phyloP scores from a whole-genome alignment of 1,140 invertebrate species.

The Orius laevigatus region DNA sequence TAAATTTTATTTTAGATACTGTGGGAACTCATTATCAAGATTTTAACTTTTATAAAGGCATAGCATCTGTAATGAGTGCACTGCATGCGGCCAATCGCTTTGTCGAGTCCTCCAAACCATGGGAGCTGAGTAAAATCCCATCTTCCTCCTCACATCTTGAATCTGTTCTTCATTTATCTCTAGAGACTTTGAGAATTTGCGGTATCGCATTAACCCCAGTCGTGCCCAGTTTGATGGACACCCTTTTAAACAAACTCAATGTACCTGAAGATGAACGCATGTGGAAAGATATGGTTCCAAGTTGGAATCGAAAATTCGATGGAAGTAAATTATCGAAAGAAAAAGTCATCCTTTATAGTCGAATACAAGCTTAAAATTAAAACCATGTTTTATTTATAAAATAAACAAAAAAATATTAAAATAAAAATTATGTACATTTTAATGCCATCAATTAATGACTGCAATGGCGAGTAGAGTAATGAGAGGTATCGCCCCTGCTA shows the following conservation, averaged over 20 bases:
- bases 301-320: constrained; percentile 8
- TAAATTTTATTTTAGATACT: constrained; percentile 30
- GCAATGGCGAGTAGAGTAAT: too few relatives aligned
- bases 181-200: constrained; percentile 62
- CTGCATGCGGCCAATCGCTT: constrained; percentile 69
- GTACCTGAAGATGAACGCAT: constrained; percentile 32
- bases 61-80: constrained; percentile 56
- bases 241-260: constrained; percentile 49
- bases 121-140: constrained; percentile 53
- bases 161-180: constrained; percentile 57
- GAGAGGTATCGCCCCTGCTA: too few relatives aligned
- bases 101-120: constrained; percentile 71
- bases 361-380: too few relatives aligned
- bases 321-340: too few relatives aligned
- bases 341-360: too few relatives aligned
- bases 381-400: too few relatives aligned
- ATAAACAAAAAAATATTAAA: too few relatives aligned
- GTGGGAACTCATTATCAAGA: constrained; percentile 51
- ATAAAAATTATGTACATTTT: too few relatives aligned
- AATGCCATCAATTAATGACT: too few relatives aligned
- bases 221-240: constrained; percentile 50
- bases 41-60: constrained; percentile 68
- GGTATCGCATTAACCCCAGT: constrained; percentile 70
- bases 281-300: constrained; percentile 33
- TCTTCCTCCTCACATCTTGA: constrained; percentile 39